Percentiles rank a stretch among this genome's conserved stretches.
Evolutionary conservation across 2,113 vertebrate genomes (phyloP).

Genomic region (Strix uralensis): DNA sequence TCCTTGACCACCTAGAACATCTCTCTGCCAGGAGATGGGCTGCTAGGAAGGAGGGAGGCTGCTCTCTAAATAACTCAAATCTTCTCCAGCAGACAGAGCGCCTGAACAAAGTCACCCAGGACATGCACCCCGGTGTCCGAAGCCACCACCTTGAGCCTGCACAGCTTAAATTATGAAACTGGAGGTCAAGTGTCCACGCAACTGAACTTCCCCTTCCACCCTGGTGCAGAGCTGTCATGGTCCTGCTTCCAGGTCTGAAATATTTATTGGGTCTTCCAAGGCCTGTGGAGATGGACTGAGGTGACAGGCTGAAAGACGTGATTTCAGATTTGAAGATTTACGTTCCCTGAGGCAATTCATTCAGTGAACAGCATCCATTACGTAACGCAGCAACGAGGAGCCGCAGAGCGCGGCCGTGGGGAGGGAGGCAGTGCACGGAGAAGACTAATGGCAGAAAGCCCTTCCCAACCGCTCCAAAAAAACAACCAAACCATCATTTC

Average conservation of each 20-base stretch:
- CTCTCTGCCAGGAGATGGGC: background rate
- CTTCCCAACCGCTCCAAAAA: background rate
- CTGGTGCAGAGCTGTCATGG: background rate
- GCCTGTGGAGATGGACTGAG: background rate
- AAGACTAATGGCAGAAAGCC: background rate
- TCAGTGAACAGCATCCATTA: background rate
- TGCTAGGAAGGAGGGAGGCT: background rate
- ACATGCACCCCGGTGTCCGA: background rate
- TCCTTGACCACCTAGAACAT: background rate
- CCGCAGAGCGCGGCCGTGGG: rapidly evolving
- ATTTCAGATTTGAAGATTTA: background rate
- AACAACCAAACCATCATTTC: background rate
- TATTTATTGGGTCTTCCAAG: background rate
- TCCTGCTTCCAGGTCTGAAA: background rate
- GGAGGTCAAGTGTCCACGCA: background rate
- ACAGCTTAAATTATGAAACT: background rate
- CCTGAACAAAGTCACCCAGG: background rate
- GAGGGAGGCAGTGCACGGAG: background rate
- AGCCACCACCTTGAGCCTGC: background rate
- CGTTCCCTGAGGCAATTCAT: background rate
- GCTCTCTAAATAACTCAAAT: background rate
- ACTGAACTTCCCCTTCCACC: background rate
- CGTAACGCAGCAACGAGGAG: rapidly evolving
- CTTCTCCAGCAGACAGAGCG: background rate
- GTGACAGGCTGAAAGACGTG: background rate